Base-by-base conservation (phyloP, 1,140 invertebrate genomes). In the Platorchestia sp. region DNA sequence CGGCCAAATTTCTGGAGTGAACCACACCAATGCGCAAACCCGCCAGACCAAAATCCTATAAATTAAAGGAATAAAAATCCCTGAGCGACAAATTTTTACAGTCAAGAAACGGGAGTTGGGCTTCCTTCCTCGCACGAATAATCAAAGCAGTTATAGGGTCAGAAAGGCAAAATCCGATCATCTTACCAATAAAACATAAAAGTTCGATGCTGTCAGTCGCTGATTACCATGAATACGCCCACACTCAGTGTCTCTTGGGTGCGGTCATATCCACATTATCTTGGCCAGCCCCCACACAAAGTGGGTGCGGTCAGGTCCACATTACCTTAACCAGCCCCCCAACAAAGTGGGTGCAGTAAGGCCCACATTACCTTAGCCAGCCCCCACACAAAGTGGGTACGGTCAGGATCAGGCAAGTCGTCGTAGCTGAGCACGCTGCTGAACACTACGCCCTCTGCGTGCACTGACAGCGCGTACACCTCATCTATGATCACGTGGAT, bases 351-450 rank as follows among this genome's bases (percentile, higher is more conserved):
- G 96, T 96, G 47, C 96, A 95, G n/a, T 96, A 75, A 10, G 96
- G 96, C 95, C 96, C 97, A 45, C 14, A 27, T 97, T 0, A 97
- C 97, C 96, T 97, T 97, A 95, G 96, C 97, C 86, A 97, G 96
- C 6, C 96, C 96, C 97, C 97, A 97, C 16, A 97, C 86, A 45
- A 97, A 95, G 90, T 97, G 96, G 51, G 96, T 96, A 45, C 96
- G 95, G 36, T 96, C 75, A 10, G 96, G 96, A 95, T 97, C 97
- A 45, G 97, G 97, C 0, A 96, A 41, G 42, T 95, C 89, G 1
- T 53, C 89, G 51, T 97, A 95, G 41, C 95, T 95, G 36, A 97
- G 96, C n/a, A 97, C 96, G 95, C 97, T 97, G 87, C 51, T 95
- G 95, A 97, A 97, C 22, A 75, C 95, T 3, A 95, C 95, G n/a